Evolutionary conservation across 2,113 vertebrate species (phyloP), one percentile per base, ranked within the genome.

Genomic region (Vicugna pacos): DNA sequence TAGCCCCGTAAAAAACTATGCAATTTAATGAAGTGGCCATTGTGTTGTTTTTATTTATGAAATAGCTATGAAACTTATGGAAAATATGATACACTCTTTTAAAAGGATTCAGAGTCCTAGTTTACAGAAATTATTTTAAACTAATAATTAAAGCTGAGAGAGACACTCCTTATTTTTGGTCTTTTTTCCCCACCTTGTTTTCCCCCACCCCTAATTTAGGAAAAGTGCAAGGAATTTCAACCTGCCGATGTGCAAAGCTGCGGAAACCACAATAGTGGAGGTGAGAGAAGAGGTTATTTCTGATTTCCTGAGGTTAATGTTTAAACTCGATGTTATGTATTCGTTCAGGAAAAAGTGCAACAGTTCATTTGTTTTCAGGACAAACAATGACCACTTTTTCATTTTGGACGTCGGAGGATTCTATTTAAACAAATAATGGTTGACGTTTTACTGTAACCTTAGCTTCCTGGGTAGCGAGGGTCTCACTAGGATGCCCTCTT

Each of bases 161-260:
- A 90, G 20, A 50, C 8, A 6, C 3, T 32, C 83, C 6, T 91
- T 97, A 79, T 5, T 75, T 92, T 91, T 86, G 24, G 26, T 80
- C 7, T 83, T 94, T 35, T 96, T 79, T 52, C 32, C 16, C n/a
- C 26, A 50, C 20, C 60, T 72, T 85, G 3, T 5, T 75, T 5
- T 93, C 11, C 52, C 65, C 0, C n/a, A 22, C 96, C 81, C 58
- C n/a, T 60, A 28, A 72, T 87, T 11, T 70, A 99, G 99, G 96
- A 99, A 99, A 98, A 99, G 99, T 7, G 99, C 99, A 50, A 99
- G 99, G 96, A 99, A 99, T 98, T 99, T 99, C 98, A 99, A 99
- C 97, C 99, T 99, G 91, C 99, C 99, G 0, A 99, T 99, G 99
- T 99, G 99, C 98, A 99, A 99, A 98, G 99, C 99, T 97, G 99